phyloP scores from a whole-genome alignment of 2,888 invertebrate species.

The Gari tellinella region DNA sequence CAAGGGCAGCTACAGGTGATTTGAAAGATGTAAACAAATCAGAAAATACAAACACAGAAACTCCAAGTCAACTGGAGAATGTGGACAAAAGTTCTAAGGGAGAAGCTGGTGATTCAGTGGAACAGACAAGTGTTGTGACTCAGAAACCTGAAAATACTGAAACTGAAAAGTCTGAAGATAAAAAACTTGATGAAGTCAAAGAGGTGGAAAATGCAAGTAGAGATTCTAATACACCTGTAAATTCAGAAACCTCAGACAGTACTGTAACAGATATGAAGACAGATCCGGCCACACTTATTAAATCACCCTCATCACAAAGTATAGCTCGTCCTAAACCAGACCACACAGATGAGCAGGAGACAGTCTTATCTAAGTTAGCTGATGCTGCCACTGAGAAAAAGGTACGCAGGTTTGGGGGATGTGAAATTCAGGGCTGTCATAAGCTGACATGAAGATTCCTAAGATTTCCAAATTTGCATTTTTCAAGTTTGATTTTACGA shows the following conservation, averaged over 20 bases:
- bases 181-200: background rate
- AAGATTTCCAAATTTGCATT: too few relatives aligned
- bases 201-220: background rate
- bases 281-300: slow-evolving; percentile 28
- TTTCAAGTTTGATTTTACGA: too few relatives aligned
- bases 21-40: background rate
- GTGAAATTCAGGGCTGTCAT: too few relatives aligned
- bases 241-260: background rate
- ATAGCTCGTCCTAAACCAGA: slow-evolving; percentile 51
- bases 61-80: slow-evolving; percentile 1
- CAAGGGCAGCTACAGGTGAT: background rate
- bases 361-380: slow-evolving; percentile 46
- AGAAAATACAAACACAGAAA: background rate
- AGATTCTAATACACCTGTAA: slow-evolving; percentile 9
- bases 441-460: too few relatives aligned
- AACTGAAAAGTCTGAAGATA: slow-evolving; percentile 15
- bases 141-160: slow-evolving; percentile 2
- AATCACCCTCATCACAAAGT: slow-evolving; percentile 56
- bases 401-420: slow-evolving; percentile 4
- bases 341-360: slow-evolving; percentile 53
- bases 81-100: background rate
- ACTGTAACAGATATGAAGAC: slow-evolving; percentile 1
- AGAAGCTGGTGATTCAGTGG: slow-evolving; percentile 6
- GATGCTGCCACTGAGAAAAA: slow-evolving; percentile 37
- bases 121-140: too few relatives aligned